phyloP scores from a whole-genome alignment of 2,888 invertebrate genomes.

The Parnassius apollo region DNA sequence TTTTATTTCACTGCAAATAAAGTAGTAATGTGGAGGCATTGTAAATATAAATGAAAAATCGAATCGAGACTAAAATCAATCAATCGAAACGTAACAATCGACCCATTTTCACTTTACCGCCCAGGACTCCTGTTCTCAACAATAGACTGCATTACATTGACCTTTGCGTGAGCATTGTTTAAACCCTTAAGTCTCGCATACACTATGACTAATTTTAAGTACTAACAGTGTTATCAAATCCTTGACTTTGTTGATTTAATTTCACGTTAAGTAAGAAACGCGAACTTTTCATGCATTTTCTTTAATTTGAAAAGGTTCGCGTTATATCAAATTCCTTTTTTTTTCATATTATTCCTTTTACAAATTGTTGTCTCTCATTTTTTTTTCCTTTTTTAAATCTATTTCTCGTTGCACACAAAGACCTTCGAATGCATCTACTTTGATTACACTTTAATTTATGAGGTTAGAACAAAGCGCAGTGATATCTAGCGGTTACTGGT shows the following conservation, averaged over 20 bases:
- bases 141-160: constrained; percentile 13
- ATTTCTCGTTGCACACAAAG: background rate
- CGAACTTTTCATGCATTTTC: constrained; percentile 8
- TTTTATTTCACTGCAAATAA: too few relatives aligned
- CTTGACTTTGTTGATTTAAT: constrained; percentile 21
- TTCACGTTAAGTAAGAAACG: constrained; percentile 10
- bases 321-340: too few relatives aligned
- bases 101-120: constrained; percentile 9
- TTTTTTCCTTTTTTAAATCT: too few relatives aligned
- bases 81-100: background rate
- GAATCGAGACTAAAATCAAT: too few relatives aligned
- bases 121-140: constrained; percentile 3
- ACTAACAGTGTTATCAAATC: constrained; percentile 18
- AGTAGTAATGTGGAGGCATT: too few relatives aligned
- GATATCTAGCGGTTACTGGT: constrained; percentile 15
- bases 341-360: too few relatives aligned
- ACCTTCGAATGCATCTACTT: background rate
- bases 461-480: background rate
- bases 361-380: too few relatives aligned
- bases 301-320: too few relatives aligned
- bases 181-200: background rate
- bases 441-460: background rate
- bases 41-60: background rate
- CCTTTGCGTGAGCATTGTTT: constrained; percentile 17
- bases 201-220: constrained; percentile 5